Base-by-base conservation (phyloP, 2,797 vertebrate species). In the Myotis myotis region DNA sequence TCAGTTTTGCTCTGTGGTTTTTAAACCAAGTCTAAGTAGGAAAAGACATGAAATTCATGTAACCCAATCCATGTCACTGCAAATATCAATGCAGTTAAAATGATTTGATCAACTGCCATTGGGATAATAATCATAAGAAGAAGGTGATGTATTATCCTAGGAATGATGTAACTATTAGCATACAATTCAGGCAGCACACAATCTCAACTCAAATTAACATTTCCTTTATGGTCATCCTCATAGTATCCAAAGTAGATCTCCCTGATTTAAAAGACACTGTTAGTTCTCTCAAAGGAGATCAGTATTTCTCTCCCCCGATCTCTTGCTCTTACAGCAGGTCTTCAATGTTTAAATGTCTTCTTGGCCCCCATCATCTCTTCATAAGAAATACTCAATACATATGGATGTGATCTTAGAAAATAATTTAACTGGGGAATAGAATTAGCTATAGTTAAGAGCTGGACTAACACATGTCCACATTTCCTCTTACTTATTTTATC, bases 1-100 rank as follows among this genome's bases (percentile, higher is more conserved):
- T 92, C 38, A 66, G 36, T 88, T 70, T 94, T 1, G 0, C 1
- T 93, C 82, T 95, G 0, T 72, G 28, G 30, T 76, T 72, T 87
- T 30, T 83, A 96, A 95, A 95, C 84, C 95, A 95, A 66, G 2
- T 38, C 93, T 94, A 68, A 70, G 30, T 51, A 16, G 51, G 44
- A 88, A 47, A 93, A 36, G 80, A 76, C 4, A 6, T 41, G 19
- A 49, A 75, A 84, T 22, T 84, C 84, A 55, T 10, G 47, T 81
- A 55, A 51, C 2, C 33, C 22, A 76, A 28, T n/a, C 64, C 75
- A 0, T 62, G 36, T 38, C 23, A 41, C 20, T 83, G 33, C 30
- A 62, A 53, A n/a, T 41, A 62, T 60, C 25, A 75, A 8, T 38
- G 16, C 17, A 49, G 20, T 87, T 81, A 86, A 92, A 87, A 20